phyloP scores from a whole-genome alignment of 1,140 invertebrate species.

The Bombus fervidus region DNA sequence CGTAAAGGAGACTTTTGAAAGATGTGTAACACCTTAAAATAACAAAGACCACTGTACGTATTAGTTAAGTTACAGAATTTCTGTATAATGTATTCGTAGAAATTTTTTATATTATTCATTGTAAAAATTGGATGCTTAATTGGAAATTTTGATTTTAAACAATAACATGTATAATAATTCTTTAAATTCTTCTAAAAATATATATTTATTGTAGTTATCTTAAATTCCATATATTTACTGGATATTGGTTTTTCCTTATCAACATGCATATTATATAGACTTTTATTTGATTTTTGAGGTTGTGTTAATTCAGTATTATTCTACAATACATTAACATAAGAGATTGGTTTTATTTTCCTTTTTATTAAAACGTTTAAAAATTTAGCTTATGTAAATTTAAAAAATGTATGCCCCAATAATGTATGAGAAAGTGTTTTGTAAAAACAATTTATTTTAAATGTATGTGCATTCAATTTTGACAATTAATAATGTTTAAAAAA shows the following conservation, averaged over 20 bases:
- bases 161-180: neutral
- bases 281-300: neutral
- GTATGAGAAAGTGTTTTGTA: neutral
- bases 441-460: neutral
- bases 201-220: neutral
- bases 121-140: constrained; percentile 20
- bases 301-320: neutral
- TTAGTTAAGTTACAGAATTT: neutral
- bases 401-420: neutral
- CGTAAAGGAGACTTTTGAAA: constrained; percentile 10
- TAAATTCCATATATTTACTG: neutral
- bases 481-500: constrained; percentile 10
- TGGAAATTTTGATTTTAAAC: neutral
- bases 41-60: neutral
- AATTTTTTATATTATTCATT: constrained; percentile 14
- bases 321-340: neutral
- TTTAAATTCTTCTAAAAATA: neutral
- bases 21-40: constrained; percentile 32
- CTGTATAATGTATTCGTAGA: neutral
- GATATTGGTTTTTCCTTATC: neutral
- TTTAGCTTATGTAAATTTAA: neutral
- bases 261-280: neutral
- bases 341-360: neutral
- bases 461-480: constrained; percentile 28
- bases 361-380: neutral